Conservation (phyloP, 2,797 vertebrate species). For the Platalea minor region DNA sequence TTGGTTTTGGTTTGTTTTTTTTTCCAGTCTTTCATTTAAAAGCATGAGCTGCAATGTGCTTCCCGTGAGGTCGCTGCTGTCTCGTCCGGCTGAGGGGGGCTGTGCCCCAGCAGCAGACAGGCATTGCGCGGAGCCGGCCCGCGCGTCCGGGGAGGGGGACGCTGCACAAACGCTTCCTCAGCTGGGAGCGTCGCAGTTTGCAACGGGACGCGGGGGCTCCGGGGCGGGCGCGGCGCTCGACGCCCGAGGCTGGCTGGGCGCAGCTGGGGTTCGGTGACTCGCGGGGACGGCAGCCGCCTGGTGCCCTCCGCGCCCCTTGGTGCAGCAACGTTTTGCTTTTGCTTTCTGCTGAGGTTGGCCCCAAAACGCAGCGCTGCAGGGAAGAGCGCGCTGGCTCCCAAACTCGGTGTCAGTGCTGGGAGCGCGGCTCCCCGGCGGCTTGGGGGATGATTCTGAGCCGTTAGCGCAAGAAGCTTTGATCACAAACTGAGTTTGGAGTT, state of each 20-base stretch:
- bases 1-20: no score
- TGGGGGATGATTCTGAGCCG: neutral
- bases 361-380: neutral
- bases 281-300: neutral
- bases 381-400: fast-evolving
- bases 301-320: fast-evolving
- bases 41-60: no score
- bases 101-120: neutral
- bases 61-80: neutral
- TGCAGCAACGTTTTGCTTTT: neutral
- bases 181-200: neutral
- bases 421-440: fast-evolving
- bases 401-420: fast-evolving
- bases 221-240: neutral
- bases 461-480: neutral
- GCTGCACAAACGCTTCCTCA: neutral
- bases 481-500: neutral
- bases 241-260: neutral
- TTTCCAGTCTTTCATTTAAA: no score
- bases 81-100: neutral
- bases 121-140: neutral
- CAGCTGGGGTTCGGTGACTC: neutral
- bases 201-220: fast-evolving
- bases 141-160: neutral
- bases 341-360: neutral